Base-by-base conservation (phyloP, 1,140 invertebrate species). In the Ylistrum balloti region DNA sequence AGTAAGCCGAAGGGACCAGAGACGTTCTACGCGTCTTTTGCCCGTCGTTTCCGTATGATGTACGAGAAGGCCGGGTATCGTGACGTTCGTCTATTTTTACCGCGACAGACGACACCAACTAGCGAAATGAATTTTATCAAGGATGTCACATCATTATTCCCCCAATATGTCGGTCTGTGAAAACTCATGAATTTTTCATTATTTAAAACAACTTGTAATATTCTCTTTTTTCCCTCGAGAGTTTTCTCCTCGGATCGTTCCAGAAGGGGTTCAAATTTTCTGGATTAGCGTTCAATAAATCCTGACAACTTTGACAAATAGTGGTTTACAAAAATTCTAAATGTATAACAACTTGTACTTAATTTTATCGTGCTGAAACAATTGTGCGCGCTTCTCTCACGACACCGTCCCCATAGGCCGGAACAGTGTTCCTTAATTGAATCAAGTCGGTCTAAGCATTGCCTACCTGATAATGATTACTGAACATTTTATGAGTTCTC, bases 171-270 rank as follows among this genome's bases (percentile, higher is more conserved):
- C 86, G 86, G 33, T 38, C 35, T 87, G 86, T 87, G 86, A 87
- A 87, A 87, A 87, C 86, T 87, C 86, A 87, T 87, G 86, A 87
- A 87, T 87, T 87, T 87, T 87, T 87, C 86, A 87, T 87, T 87
- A 87, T 87, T 87, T 87, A 87, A 87, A 87, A 87, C 86, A 87
- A 87, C 33, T 87, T 87, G 86, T 87, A 87, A 87, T 87, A 87
- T 87, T 87, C 86, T 74, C 86, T 87, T 34, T 87, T 87, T 38
- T 38, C 86, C 86, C 86, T 87, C 5, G 35, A 38, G 86, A 87
- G 86, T 87, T 87, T 34, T 34, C 33, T 87, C 35, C 33, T 35
- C 33, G 86, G 86, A 87, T 35, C 33, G 33, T 38, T 87, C 86
- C 86, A 87, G 86, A 87, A 87, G 86, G 86, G 86, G 33, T 87